phyloP scores from a whole-genome alignment of 2,888 invertebrate genomes.

The Neoascia interrupta region DNA sequence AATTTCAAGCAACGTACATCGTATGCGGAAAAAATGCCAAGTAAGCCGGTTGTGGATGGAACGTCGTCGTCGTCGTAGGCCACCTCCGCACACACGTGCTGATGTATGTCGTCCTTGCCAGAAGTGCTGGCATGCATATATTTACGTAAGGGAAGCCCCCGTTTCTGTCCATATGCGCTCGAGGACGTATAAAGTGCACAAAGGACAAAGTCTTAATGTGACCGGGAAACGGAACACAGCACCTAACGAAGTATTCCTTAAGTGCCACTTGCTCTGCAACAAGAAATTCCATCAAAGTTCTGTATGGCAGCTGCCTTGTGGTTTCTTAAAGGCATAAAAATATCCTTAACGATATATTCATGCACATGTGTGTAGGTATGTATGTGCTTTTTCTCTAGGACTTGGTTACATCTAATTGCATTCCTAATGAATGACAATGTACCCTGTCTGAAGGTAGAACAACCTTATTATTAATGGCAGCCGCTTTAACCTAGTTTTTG shows the following conservation, averaged over 20 bases:
- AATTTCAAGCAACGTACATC: slow-evolving; percentile 15
- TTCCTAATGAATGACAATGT: slow-evolving; percentile 59
- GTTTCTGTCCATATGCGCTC: slow-evolving; percentile 27
- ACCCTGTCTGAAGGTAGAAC: slow-evolving; percentile 31
- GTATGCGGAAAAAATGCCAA: slow-evolving; percentile 1
- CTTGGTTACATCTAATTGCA: slow-evolving; percentile 59
- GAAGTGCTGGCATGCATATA: slow-evolving; percentile 4
- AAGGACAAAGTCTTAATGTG: slow-evolving; percentile 43
- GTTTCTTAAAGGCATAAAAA: slow-evolving; percentile 9
- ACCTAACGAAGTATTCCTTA: slow-evolving; percentile 53
- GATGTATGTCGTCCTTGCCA: slow-evolving; percentile 37
- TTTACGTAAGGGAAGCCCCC: slow-evolving; percentile 24
- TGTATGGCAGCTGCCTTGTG: neutral
- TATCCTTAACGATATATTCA: slow-evolving; percentile 19
- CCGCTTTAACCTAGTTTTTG: slow-evolving; percentile 49
- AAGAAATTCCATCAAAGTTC: slow-evolving; percentile 25
- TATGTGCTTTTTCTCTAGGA: no score
- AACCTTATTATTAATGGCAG: slow-evolving; percentile 46
- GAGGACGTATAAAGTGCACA: slow-evolving; percentile 49
- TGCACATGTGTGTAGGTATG: neutral
- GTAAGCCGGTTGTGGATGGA: slow-evolving; percentile 6
- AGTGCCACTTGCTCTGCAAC: slow-evolving; percentile 49
- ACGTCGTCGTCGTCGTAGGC: neutral
- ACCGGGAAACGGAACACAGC: slow-evolving; percentile 37
- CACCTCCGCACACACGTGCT: neutral